A percentile compares a stretch with the other conserved stretches of the same genome.
phyloP scores from a whole-genome alignment of 2,888 invertebrate genomes.

The Epirrhoe alternata region DNA sequence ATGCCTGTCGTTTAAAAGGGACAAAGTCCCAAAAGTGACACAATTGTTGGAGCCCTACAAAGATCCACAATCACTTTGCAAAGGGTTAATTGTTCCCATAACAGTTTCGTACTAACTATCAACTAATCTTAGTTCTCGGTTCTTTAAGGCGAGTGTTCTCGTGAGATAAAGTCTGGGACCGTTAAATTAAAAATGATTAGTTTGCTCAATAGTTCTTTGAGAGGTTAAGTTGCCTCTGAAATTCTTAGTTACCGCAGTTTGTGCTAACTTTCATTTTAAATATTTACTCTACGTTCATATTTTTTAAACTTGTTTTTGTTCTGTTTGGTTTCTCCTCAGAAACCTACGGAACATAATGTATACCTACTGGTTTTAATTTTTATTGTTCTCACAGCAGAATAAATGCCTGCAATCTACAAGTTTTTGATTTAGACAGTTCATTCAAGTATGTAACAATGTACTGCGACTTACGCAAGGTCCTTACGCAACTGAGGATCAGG shows the following conservation, averaged over 20 bases:
- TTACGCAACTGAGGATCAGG: too few species aligned
- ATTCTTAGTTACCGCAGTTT: background rate
- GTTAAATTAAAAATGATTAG: slow-evolving; percentile 14
- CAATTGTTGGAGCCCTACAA: slow-evolving; percentile 2
- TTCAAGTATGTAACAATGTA: too few species aligned
- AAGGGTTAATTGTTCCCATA: slow-evolving; percentile 31
- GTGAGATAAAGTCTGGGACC: slow-evolving; percentile 18
- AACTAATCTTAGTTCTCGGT: slow-evolving; percentile 20
- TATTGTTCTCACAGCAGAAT: too few species aligned
- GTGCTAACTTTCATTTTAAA: background rate
- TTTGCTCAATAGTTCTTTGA: background rate
- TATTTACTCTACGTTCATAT: background rate
- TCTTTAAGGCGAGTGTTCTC: slow-evolving; percentile 23
- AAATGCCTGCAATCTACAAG: too few species aligned
- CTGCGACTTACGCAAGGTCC: too few species aligned
- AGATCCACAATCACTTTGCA: slow-evolving; percentile 14
- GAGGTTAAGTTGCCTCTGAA: background rate
- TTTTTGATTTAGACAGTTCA: too few species aligned
- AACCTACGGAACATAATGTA: too few species aligned
- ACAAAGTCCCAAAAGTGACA: background rate
- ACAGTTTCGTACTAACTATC: slow-evolving; percentile 17
- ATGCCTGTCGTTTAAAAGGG: background rate
- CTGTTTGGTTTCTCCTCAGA: too few species aligned
- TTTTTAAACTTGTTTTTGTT: too few species aligned
- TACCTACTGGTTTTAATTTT: too few species aligned